Percentiles rank a stretch among this genome's conserved stretches.
Evolutionary conservation across 2,888 invertebrate genomes (phyloP).

Genomic region (Quadriops clusia): DNA sequence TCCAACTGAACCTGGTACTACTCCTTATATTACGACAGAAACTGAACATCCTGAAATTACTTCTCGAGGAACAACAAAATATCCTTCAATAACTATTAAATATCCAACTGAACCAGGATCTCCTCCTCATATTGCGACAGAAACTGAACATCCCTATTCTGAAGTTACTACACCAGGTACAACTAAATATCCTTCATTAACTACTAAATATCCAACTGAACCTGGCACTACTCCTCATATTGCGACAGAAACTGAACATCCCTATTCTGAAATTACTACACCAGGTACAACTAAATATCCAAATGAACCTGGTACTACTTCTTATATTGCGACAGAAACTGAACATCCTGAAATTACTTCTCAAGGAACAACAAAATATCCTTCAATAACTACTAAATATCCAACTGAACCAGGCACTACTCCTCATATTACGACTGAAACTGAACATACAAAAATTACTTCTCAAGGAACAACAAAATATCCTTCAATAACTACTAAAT

Average conservation of each 20-base stretch:
- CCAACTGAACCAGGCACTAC: not conserved
- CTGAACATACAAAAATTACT: not conserved
- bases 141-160: not conserved
- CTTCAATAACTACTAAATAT: slow-evolving; percentile 2
- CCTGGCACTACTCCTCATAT: slow-evolving; percentile 8
- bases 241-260: slow-evolving; percentile 9
- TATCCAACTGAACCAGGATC: not conserved
- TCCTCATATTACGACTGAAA: slow-evolving; percentile 1
- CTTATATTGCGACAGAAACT: not conserved
- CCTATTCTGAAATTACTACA: not conserved
- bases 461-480: not conserved
- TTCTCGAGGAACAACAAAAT: not conserved
- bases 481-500: not conserved
- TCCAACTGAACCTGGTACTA: not conserved
- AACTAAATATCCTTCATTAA: slow-evolving; percentile 1
- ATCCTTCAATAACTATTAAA: not conserved
- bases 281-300: not conserved
- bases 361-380: slow-evolving; percentile 1
- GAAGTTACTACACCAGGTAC: not conserved
- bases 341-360: not conserved
- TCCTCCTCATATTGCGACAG: not conserved
- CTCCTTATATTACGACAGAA: not conserved
- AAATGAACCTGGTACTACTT: too few relatives aligned
- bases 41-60: not conserved
- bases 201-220: slow-evolving; percentile 6